These are phyloP conservation scores for Barypeithes pellucidus DNA, from an alignment of 2,888 invertebrate genomes.

Conservation along the genomic window DNA sequence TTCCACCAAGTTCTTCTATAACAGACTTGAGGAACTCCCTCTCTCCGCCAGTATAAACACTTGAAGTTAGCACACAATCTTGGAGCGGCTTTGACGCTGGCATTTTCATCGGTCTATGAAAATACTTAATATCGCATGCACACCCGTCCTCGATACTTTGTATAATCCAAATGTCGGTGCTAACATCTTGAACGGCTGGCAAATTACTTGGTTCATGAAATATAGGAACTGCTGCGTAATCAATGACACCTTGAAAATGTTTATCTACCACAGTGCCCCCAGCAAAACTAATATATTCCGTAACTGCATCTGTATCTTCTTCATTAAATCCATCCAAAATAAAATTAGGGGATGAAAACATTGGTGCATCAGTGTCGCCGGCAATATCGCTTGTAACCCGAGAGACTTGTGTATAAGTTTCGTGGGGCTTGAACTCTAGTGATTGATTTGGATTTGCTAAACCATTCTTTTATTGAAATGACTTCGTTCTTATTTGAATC, in stretches of 20 bases:
- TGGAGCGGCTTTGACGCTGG: constrained; percentile 73
- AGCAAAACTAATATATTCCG: constrained; percentile 72
- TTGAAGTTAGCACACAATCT: constrained; percentile 85
- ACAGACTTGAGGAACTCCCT: constrained; percentile 82
- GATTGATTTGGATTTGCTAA: constrained; percentile 16
- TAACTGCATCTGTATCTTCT: constrained; percentile 69
- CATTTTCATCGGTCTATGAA: constrained; percentile 79
- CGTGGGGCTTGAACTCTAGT: constrained; percentile 46
- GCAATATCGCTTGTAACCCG: constrained; percentile 48
- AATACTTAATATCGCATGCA: constrained; percentile 76
- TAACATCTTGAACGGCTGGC: constrained; percentile 74
- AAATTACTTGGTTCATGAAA: constrained; percentile 64
- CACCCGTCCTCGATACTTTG: constrained; percentile 77
- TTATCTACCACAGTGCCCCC: constrained; percentile 73
- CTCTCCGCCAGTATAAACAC: constrained; percentile 83
- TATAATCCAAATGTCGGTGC: constrained; percentile 83
- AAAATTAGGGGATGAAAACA: constrained; percentile 59
- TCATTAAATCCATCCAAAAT: constrained; percentile 71
- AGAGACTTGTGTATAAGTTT: constrained; percentile 55
- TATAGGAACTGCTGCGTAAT: constrained; percentile 79
- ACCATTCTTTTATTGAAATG: neutral
- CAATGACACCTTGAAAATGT: constrained; percentile 74
- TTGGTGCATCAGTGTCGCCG: constrained; percentile 54
- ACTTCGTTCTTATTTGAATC: constrained; percentile 17
- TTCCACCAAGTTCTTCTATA: constrained; percentile 82